Base-by-base conservation (phyloP, 2,888 invertebrate genomes). In the Muscina levida region DNA sequence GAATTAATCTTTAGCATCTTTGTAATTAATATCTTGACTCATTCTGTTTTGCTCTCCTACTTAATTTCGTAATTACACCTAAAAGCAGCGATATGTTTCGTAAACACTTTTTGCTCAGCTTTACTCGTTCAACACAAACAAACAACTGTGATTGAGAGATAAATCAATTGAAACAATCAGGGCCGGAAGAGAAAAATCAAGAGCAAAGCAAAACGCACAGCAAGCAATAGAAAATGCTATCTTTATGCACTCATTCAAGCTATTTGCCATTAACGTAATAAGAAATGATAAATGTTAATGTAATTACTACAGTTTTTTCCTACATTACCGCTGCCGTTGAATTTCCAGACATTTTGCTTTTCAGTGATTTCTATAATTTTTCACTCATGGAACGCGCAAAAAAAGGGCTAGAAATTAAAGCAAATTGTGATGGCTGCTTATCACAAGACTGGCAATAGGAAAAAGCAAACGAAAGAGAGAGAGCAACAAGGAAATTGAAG, bases 201-300 rank as follows among this genome's bases (percentile, higher is more conserved):
- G 0, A 57, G 15, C 6, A n/a, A n/a, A n/a, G n/a, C n/a, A n/a
- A n/a, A n/a, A n/a, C n/a, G n/a, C n/a, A n/a, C n/a, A n/a, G n/a
- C n/a, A n/a, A n/a, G n/a, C n/a, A n/a, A n/a, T n/a, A n/a, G n/a
- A n/a, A n/a, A n/a, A n/a, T n/a, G n/a, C n/a, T n/a, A n/a, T n/a
- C n/a, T 57, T 57, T 15, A 57, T 57, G 26, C 31, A 15, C 26
- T n/a, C n/a, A n/a, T 24, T n/a, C 13, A 24, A 56, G 13, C 56
- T 56, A 26, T 24, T 56, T 57, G 57, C 31, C 57, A 57, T n/a
- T n/a, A n/a, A 17, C 15, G n/a, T 26, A 57, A n/a, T 31, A 26
- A 57, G 37, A 76, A 57, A 77, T 80, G 80, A 80, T 80, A 80
- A 80, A 76, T 73, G 70, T 66, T 80, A 76, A 80, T 80, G 76